Conservation (phyloP, 2,113 vertebrate species). For the Myodes glareolus region DNA sequence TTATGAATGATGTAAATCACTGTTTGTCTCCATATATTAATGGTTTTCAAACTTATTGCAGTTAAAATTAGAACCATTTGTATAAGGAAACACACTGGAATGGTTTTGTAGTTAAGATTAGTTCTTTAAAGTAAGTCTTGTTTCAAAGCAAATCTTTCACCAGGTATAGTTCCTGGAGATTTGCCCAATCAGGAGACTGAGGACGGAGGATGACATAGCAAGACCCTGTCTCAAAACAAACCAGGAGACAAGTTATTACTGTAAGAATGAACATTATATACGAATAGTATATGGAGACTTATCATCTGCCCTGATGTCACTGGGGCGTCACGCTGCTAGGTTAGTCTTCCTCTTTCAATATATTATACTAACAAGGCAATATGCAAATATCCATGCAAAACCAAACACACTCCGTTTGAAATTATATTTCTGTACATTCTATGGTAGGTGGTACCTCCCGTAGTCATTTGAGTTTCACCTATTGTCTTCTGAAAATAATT, state of each 20-base stretch:
- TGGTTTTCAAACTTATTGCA: background rate
- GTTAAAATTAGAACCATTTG: slow-evolving; percentile 11
- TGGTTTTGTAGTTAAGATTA: slow-evolving; percentile 6
- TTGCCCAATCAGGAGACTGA: background rate
- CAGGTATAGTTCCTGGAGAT: no score
- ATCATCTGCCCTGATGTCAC: background rate
- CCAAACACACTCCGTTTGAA: background rate
- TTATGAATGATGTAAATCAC: background rate
- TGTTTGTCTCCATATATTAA: background rate
- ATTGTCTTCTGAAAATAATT: slow-evolving; percentile 60
- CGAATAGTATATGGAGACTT: background rate
- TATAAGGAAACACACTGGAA: background rate
- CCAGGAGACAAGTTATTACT: background rate
- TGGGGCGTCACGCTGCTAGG: background rate
- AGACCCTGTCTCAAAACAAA: background rate
- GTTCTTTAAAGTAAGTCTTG: slow-evolving; percentile 13
- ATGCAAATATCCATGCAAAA: slow-evolving; percentile 19
- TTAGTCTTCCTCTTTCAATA: background rate
- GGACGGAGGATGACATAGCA: no score
- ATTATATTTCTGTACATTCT: slow-evolving; percentile 5
- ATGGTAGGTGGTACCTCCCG: background rate
- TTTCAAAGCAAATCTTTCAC: background rate
- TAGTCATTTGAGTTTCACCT: slow-evolving; percentile 3
- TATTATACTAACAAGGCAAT: background rate
- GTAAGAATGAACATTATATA: background rate